Evolutionary conservation across 2,113 vertebrate species (phyloP).

Genomic region (Ariopsis seemanni): DNA sequence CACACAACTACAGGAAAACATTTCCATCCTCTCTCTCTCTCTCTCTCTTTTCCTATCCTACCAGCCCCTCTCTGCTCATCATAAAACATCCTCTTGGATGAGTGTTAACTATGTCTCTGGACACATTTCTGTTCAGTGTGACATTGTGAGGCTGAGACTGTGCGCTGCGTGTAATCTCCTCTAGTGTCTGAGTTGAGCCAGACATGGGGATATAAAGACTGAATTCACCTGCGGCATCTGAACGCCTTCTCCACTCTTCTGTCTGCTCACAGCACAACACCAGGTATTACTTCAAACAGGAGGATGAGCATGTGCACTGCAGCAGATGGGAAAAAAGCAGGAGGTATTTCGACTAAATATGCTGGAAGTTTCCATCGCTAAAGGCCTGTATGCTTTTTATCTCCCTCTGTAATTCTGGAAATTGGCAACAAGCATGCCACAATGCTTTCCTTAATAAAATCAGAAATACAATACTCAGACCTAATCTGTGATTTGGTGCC

Average conservation of each 20-base stretch:
- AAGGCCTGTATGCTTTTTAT: background rate
- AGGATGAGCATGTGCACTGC: slow-evolving; percentile 47
- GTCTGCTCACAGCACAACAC: slow-evolving; percentile 40
- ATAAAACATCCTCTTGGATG: background rate
- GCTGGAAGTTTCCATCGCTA: slow-evolving; percentile 7
- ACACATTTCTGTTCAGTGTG: slow-evolving; percentile 17
- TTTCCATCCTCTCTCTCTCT: background rate
- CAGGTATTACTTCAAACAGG: slow-evolving; percentile 37
- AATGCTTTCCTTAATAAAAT: slow-evolving; percentile 5
- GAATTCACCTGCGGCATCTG: slow-evolving; percentile 45
- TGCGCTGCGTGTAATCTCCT: slow-evolving; percentile 24
- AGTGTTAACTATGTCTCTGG: slow-evolving; percentile 23
- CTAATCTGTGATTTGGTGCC: background rate
- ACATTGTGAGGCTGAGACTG: slow-evolving; percentile 9
- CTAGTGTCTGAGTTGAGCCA: slow-evolving; percentile 17
- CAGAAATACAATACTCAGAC: background rate
- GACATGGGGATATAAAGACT: slow-evolving; percentile 19
- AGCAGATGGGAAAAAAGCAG: slow-evolving; percentile 59
- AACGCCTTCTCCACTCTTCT: slow-evolving; percentile 57
- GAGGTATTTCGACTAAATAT: slow-evolving; percentile 37
- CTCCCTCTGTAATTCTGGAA: background rate
- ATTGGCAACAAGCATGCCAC: background rate
- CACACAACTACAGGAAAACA: background rate
- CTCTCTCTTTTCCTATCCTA: background rate
- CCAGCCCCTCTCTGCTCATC: background rate